phyloP scores from a whole-genome alignment of 2,113 vertebrate species.

The Athene cunicularia region DNA sequence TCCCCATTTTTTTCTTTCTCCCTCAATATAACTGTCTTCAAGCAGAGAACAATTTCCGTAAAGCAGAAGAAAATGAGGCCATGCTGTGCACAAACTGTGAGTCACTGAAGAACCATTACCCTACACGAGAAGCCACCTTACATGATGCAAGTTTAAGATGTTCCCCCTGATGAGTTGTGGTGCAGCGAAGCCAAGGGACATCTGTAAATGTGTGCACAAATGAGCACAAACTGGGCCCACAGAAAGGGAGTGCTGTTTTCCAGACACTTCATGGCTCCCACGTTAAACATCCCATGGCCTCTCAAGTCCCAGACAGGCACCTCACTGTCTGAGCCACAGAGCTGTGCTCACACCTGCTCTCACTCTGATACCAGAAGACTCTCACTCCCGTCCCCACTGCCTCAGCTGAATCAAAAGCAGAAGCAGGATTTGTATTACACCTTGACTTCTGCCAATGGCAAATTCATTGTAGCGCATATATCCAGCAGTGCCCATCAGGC shows the following conservation, averaged over 20 bases:
- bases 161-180: background rate
- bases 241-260: background rate
- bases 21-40: background rate
- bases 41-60: background rate
- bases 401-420: background rate
- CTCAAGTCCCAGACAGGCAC: background rate
- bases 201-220: background rate
- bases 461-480: background rate
- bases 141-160: background rate
- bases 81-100: background rate
- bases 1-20: background rate
- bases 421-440: background rate
- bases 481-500: background rate
- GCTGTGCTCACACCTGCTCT: background rate
- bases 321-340: background rate
- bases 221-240: rapidly evolving
- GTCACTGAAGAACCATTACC: background rate
- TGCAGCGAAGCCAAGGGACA: background rate
- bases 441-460: background rate
- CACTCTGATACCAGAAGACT: background rate
- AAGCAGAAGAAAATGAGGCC: background rate
- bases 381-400: rapidly evolving
- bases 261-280: background rate
- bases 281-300: background rate
- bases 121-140: rapidly evolving